A percentile compares a stretch with the other conserved stretches of the same genome.
Conservation (phyloP, 1,140 invertebrate species). For the Scaptomyza pallida region DNA sequence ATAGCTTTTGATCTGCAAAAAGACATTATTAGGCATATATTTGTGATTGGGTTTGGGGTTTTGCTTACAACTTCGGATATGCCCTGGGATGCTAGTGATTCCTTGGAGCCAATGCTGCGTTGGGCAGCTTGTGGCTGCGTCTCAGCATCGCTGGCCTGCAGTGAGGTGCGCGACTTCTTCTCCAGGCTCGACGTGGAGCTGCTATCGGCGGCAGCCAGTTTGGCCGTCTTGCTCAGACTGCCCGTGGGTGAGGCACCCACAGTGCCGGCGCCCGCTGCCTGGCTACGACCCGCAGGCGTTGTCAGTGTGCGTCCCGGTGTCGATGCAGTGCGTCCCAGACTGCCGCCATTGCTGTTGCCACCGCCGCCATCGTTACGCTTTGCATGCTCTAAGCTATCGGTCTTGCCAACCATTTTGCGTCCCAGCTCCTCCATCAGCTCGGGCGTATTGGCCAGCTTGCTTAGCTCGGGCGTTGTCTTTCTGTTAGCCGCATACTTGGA, state of each 20-base stretch:
- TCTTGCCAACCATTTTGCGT: conserved; percentile 76
- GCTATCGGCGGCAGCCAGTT: conserved; percentile 69
- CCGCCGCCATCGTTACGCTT: conserved; percentile 59
- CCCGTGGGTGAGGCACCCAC: conserved; percentile 74
- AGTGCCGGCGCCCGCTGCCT: background rate
- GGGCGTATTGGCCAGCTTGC: conserved; percentile 71
- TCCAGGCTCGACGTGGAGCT: conserved; percentile 79
- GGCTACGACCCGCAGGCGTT: conserved; percentile 42
- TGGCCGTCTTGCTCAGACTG: conserved; percentile 67
- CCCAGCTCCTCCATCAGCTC: conserved; percentile 82
- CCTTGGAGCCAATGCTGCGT: conserved; percentile 76
- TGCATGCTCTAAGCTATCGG: conserved; percentile 75
- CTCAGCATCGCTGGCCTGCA: conserved; percentile 71
- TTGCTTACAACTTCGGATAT: conserved; percentile 81
- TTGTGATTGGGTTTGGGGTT: background rate
- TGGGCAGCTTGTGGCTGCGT: conserved; percentile 17
- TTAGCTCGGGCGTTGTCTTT: conserved; percentile 79
- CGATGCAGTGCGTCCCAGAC: conserved; percentile 64
- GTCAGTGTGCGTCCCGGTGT: conserved; percentile 58
- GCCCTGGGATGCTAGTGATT: conserved; percentile 80
- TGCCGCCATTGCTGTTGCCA: conserved; percentile 40
- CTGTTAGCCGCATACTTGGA: conserved; percentile 69
- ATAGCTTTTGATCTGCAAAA: conserved; percentile 86
- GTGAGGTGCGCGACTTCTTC: conserved; percentile 71
- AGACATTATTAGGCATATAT: background rate